Conservation (phyloP, 1,140 invertebrate species). For the Rhagoletis pomonella region DNA sequence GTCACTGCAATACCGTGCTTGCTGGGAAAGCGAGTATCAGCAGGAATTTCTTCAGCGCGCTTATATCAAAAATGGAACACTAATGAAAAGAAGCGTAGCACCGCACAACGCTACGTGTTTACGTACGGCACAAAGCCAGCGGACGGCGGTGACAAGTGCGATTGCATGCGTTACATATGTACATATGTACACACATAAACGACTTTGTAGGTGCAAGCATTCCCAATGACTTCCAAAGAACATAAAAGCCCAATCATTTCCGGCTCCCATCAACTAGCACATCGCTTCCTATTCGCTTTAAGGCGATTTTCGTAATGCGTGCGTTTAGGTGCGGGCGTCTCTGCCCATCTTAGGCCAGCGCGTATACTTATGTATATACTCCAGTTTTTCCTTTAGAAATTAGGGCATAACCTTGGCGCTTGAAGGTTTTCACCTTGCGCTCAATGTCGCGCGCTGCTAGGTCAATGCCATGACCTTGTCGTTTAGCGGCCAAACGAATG, state of each 20-base stretch:
- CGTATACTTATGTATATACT: neutral
- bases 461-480: constrained; percentile 55
- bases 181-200: neutral
- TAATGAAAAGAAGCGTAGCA: neutral
- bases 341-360: neutral
- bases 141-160: neutral
- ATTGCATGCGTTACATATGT: neutral
- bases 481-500: constrained; percentile 26
- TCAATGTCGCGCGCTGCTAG: constrained; percentile 48
- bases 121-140: neutral
- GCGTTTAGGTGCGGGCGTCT: neutral
- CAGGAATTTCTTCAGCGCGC: neutral
- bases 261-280: neutral
- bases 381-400: constrained; percentile 51
- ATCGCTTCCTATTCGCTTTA: neutral
- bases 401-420: constrained; percentile 54
- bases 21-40: neutral
- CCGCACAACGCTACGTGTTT: no score
- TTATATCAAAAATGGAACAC: neutral
- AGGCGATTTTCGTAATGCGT: neutral
- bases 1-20: neutral
- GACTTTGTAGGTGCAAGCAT: neutral
- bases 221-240: neutral
- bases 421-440: constrained; percentile 55
- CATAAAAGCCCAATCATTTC: neutral